phyloP scores from a whole-genome alignment of 1,140 invertebrate species.

The Zaprionus africanus region DNA sequence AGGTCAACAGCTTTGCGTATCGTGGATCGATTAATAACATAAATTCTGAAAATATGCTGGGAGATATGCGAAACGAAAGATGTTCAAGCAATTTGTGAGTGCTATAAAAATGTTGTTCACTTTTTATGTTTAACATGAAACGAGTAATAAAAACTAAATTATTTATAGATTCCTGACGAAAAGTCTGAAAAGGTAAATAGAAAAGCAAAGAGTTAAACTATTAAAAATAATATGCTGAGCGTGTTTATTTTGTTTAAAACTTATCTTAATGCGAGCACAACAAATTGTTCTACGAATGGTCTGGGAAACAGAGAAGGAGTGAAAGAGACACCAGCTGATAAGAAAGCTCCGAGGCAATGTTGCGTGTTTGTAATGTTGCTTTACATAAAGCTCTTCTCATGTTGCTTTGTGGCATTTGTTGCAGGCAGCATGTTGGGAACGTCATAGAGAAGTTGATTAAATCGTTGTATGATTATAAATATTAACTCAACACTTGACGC shows the following conservation, averaged over 20 bases:
- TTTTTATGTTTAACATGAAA: background rate
- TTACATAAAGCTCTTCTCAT: conserved; percentile 47
- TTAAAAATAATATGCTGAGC: background rate
- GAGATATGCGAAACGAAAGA: background rate
- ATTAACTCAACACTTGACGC: conserved; percentile 62
- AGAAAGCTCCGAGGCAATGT: conserved; percentile 35
- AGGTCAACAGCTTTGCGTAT: conserved; percentile 59
- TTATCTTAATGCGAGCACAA: background rate
- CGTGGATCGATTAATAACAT: conserved; percentile 64
- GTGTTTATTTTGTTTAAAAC: background rate
- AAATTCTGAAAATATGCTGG: conserved; percentile 37
- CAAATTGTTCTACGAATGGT: no score
- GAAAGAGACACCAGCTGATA: conserved; percentile 26
- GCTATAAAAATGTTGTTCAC: background rate
- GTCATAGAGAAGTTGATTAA: conserved; percentile 25
- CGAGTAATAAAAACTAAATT: background rate
- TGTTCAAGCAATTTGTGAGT: background rate
- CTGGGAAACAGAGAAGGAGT: background rate
- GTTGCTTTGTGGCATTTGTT: conserved; percentile 37
- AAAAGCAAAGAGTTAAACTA: background rate
- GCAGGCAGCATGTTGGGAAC: conserved; percentile 8
- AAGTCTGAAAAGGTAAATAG: background rate
- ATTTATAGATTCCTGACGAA: background rate
- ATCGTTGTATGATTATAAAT: conserved; percentile 32
- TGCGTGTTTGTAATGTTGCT: conserved; percentile 3